A percentile compares a stretch with the other conserved stretches of the same genome.
Evolutionary conservation across 2,888 invertebrate genomes (phyloP).

Genomic region (Xestia sexstrigata): DNA sequence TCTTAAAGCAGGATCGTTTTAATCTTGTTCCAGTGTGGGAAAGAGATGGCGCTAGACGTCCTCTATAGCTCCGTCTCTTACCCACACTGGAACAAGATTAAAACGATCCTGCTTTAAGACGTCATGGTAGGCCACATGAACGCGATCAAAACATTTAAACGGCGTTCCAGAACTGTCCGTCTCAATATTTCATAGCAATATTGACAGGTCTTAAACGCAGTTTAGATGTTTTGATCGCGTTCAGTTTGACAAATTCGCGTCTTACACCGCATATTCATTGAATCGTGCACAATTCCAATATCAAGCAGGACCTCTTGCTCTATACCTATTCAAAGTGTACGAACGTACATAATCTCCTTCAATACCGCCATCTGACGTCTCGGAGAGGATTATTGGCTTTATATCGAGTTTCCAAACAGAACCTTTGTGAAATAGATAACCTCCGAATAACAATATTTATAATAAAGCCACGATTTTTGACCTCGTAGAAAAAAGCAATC

Average conservation of each 20-base stretch:
- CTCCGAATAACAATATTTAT: conserved; percentile 15
- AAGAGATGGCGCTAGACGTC: too few species aligned
- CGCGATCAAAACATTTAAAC: not conserved
- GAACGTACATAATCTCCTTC: conserved; percentile 32
- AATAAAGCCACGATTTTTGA: not conserved
- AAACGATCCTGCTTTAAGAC: too few species aligned
- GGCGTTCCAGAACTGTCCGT: too few species aligned
- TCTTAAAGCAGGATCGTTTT: too few species aligned
- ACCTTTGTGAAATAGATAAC: conserved; percentile 14
- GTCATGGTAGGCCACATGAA: too few species aligned
- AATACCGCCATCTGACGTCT: conserved; percentile 23
- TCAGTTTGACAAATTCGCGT: not conserved
- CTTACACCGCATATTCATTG: not conserved
- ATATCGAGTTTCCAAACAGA: conserved; percentile 29
- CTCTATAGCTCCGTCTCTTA: too few species aligned
- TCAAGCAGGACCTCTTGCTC: not conserved
- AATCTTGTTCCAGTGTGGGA: too few species aligned
- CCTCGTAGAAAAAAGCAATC: conserved; percentile 18
- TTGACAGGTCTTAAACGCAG: not conserved
- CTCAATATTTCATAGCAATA: too few species aligned
- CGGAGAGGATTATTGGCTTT: conserved; percentile 44
- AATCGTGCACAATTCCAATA: not conserved
- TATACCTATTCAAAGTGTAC: not conserved
- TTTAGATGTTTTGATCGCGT: not conserved
- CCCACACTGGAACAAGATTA: too few species aligned